Evolutionary conservation across 30 jellyfish, hydroid and myxozoan species (phyloP).

Genomic region (Rhopilema esculentum): DNA sequence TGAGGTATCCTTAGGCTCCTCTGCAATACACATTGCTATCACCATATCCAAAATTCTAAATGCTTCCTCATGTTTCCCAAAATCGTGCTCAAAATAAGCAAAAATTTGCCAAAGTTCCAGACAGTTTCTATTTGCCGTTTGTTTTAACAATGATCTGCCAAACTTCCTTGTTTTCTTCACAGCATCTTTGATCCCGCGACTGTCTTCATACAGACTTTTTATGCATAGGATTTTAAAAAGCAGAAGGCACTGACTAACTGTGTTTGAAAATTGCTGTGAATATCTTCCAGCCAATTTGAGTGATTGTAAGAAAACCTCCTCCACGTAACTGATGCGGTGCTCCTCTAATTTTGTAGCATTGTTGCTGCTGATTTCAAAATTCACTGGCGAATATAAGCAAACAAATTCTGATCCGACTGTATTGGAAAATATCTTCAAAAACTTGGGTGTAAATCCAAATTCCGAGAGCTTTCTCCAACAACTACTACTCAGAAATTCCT

Average conservation of each 20-base stretch:
- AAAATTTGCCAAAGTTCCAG: conserved; percentile 82
- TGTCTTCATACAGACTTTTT: neutral
- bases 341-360: neutral
- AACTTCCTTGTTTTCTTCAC: conserved; percentile 62
- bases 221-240: conserved; percentile 72
- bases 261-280: conserved; percentile 16
- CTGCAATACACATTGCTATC: conserved; percentile 51
- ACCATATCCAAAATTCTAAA: conserved; percentile 80
- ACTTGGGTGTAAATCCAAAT: neutral
- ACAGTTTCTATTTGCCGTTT: conserved; percentile 76
- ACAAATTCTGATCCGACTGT: conserved; percentile 2
- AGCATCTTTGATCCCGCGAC: conserved; percentile 10
- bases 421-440: conserved; percentile 17
- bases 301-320: conserved; percentile 67
- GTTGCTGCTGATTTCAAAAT: neutral
- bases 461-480: neutral
- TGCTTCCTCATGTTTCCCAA: conserved; percentile 80
- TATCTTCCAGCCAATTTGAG: conserved; percentile 7
- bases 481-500: neutral
- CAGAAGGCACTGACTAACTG: conserved; percentile 71
- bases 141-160: conserved; percentile 74
- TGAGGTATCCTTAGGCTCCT: neutral
- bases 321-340: conserved; percentile 26
- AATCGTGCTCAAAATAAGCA: conserved; percentile 79
- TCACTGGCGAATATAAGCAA: neutral